phyloP scores from a whole-genome alignment of 64 coral and sea anemone species.

The Pocillopora verrucosa region DNA sequence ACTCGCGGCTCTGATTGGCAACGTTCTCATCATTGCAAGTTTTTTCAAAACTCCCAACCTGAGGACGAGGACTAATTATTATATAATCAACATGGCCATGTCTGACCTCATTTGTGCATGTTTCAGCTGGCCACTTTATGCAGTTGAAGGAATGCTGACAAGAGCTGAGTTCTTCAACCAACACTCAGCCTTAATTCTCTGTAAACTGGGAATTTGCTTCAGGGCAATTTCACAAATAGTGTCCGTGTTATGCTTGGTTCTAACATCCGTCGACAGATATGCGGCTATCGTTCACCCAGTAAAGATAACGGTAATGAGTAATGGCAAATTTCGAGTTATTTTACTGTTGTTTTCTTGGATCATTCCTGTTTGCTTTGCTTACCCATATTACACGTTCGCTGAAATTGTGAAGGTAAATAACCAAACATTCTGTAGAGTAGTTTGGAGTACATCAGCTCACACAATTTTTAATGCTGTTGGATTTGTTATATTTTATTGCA shows the following conservation, averaged over 20 bases:
- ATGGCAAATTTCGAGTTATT: not conserved
- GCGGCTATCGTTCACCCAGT: not conserved
- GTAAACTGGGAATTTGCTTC: not conserved
- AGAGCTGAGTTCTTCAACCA: not conserved
- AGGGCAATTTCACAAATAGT: not conserved
- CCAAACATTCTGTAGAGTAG: not conserved
- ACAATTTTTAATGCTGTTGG: not conserved
- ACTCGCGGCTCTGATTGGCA: not conserved
- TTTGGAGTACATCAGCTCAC: not conserved
- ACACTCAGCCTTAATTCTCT: not conserved
- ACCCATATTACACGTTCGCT: not conserved
- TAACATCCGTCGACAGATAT: not conserved
- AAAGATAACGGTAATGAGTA: not conserved
- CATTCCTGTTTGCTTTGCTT: not conserved
- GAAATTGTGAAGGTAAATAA: not conserved
- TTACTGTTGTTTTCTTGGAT: not conserved
- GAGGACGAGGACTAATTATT: conserved; percentile 9
- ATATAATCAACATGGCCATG: conserved; percentile 4
- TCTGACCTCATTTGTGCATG: not conserved
- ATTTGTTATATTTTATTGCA: not conserved
- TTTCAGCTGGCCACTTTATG: not conserved
- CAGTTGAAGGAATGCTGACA: not conserved
- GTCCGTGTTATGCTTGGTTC: not conserved
- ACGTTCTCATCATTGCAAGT: not conserved
- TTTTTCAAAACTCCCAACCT: not conserved